phyloP scores from a whole-genome alignment of 2,888 invertebrate species.

The Drosophila yooni region DNA sequence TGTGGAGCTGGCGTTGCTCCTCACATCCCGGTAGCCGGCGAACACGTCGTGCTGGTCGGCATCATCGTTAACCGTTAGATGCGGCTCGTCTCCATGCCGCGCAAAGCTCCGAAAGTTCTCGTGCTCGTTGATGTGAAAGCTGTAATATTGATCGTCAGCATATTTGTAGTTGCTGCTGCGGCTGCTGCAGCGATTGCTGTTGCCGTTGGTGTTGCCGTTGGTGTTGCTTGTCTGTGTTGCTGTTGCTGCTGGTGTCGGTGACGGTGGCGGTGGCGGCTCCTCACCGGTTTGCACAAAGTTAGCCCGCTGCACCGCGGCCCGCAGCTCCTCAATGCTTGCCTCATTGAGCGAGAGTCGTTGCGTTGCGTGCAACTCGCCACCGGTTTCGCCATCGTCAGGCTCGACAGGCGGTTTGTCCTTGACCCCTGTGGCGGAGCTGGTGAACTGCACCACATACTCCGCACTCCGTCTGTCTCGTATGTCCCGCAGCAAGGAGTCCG shows the following conservation, averaged over 20 bases:
- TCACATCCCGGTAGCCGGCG: slow-evolving; percentile 91
- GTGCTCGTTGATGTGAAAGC: slow-evolving; percentile 92
- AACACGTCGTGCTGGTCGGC: slow-evolving; percentile 88
- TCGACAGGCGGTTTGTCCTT: slow-evolving; percentile 46
- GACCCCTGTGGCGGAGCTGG: slow-evolving; percentile 40
- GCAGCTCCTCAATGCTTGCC: slow-evolving; percentile 74
- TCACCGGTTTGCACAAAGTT: slow-evolving; percentile 76
- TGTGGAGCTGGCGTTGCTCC: slow-evolving; percentile 86
- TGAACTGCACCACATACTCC: slow-evolving; percentile 69
- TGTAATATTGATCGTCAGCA: slow-evolving; percentile 92
- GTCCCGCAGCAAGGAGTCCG: slow-evolving; percentile 89
- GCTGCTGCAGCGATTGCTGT: slow-evolving; percentile 22
- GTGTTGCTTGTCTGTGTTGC: slow-evolving; percentile 7
- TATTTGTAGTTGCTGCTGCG: slow-evolving; percentile 84
- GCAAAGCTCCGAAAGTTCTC: slow-evolving; percentile 81
- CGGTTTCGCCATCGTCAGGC: neutral
- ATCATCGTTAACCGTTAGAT: slow-evolving; percentile 33
- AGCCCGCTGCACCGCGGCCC: slow-evolving; percentile 69
- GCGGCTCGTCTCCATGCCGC: slow-evolving; percentile 34
- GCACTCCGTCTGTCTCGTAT: slow-evolving; percentile 87
- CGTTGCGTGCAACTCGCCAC: slow-evolving; percentile 9
- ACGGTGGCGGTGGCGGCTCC: slow-evolving; percentile 37
- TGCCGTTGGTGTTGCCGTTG: slow-evolving; percentile 12
- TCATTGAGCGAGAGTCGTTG: slow-evolving; percentile 64
- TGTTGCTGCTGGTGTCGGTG: slow-evolving; percentile 8